phyloP scores from a whole-genome alignment of 2,888 invertebrate genomes.

The Tetragonula carbonaria region DNA sequence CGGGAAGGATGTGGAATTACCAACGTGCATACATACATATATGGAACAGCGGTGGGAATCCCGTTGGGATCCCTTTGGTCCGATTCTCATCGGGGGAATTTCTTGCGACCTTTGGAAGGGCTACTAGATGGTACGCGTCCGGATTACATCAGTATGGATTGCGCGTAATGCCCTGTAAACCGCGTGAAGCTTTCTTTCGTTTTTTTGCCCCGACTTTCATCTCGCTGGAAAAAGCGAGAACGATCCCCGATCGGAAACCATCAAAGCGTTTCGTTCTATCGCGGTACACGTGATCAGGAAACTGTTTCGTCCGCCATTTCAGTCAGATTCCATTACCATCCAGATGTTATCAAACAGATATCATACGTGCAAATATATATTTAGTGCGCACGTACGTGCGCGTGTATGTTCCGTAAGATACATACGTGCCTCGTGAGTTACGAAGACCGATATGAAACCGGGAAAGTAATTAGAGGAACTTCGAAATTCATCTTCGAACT shows the following conservation, averaged over 20 bases:
- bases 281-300: conserved; percentile 24
- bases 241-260: conserved; percentile 14
- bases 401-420: too few species aligned
- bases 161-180: conserved; percentile 60
- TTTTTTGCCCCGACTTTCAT: conserved; percentile 29
- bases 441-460: too few species aligned
- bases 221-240: conserved; percentile 15
- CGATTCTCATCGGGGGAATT: conserved; percentile 61
- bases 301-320: neutral
- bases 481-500: too few species aligned
- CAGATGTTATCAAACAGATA: neutral
- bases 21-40: conserved; percentile 63
- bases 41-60: conserved; percentile 54
- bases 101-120: conserved; percentile 54
- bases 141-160: conserved; percentile 59
- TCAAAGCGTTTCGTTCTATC: conserved; percentile 22
- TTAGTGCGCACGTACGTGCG: too few species aligned
- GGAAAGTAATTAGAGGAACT: too few species aligned
- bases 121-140: conserved; percentile 25
- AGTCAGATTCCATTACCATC: neutral
- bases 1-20: conserved; percentile 34
- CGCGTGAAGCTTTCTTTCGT: conserved; percentile 55
- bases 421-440: too few species aligned
- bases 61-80: conserved; percentile 39
- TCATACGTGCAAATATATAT: neutral